Conservation (phyloP, 2,113 vertebrate genomes). For the Manacus vitellinus region DNA sequence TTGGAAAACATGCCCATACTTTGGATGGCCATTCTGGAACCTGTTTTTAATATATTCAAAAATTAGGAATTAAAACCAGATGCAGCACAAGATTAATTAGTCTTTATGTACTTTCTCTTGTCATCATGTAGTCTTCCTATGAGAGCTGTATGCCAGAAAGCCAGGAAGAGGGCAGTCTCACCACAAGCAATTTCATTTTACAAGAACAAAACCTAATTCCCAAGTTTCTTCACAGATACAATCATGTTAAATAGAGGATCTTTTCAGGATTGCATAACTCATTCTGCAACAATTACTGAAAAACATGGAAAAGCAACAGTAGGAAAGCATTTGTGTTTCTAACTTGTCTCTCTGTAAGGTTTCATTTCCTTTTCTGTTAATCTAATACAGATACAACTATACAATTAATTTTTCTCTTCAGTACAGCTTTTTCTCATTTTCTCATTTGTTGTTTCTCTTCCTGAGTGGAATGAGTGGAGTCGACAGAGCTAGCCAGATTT, state of each 20-base stretch:
- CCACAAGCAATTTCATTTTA: neutral
- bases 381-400: neutral
- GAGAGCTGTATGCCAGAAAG: neutral
- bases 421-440: neutral
- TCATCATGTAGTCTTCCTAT: neutral
- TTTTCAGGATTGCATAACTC: neutral
- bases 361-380: neutral
- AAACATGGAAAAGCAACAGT: neutral
- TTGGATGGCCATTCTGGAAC: neutral
- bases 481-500: neutral
- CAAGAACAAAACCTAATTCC: neutral
- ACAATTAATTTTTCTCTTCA: neutral
- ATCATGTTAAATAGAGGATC: neutral
- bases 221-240: neutral
- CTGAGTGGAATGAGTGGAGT: slow-evolving; percentile 4
- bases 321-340: neutral
- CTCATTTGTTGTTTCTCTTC: neutral
- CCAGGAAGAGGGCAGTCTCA: neutral
- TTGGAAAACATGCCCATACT: neutral
- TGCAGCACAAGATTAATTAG: neutral
- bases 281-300: neutral
- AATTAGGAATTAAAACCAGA: neutral
- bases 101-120: neutral
- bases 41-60: neutral
- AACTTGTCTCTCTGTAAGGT: neutral